Evolutionary conservation across 2,888 invertebrate genomes (phyloP).

Genomic region (Drosophila fulvimacula): DNA sequence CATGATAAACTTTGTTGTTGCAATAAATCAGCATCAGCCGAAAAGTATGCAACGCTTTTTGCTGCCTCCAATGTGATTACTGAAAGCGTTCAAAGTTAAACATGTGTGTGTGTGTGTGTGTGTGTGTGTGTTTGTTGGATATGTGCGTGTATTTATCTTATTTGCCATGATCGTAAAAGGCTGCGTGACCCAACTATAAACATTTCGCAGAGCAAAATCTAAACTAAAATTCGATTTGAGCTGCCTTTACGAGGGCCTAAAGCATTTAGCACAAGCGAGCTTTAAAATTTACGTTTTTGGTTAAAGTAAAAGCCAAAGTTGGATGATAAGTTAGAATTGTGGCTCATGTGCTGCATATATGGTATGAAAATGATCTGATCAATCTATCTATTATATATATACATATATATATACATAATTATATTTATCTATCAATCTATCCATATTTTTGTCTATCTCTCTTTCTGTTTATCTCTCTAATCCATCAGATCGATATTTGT

Average conservation of each 20-base stretch:
- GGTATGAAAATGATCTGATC: not conserved
- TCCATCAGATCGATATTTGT: no score
- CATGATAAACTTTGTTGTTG: conserved; percentile 81
- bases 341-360: no score
- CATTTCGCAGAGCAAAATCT: conserved; percentile 44
- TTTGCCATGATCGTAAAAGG: conserved; percentile 53
- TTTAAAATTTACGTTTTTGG: conserved; percentile 12
- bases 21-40: conserved; percentile 74
- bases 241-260: conserved; percentile 50
- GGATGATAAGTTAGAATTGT: not conserved
- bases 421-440: no score
- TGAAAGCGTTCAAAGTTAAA: conserved; percentile 72
- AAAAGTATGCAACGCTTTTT: conserved; percentile 51
- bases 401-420: no score
- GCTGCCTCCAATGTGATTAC: conserved; percentile 72
- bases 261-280: conserved; percentile 47
- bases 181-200: conserved; percentile 66
- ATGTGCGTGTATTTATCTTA: conserved; percentile 50
- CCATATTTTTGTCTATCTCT: no score
- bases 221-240: conserved; percentile 57
- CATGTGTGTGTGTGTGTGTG: conserved; percentile 32
- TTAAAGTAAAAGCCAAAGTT: not conserved
- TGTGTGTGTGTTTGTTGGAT: conserved; percentile 15
- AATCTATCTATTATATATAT: no score
- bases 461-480: no score